Conservation (phyloP, 2,113 vertebrate genomes). For the Apteryx owenii region DNA sequence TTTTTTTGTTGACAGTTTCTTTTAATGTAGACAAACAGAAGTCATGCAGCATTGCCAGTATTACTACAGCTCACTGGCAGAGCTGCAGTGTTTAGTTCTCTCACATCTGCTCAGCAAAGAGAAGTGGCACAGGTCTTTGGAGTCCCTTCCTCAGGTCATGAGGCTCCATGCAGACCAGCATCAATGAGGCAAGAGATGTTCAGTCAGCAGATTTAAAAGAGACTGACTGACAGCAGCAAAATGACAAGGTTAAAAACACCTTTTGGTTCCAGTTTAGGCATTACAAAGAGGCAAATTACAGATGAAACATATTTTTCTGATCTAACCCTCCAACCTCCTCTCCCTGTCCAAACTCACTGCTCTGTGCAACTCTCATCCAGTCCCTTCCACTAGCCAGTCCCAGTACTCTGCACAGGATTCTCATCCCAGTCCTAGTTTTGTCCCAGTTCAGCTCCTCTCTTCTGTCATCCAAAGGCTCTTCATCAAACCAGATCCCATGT, state of each 20-base stretch:
- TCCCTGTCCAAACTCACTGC: not conserved
- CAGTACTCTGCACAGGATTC: not conserved
- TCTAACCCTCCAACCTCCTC: not conserved
- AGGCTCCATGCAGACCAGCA: not conserved
- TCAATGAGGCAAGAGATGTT: not conserved
- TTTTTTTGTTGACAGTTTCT: not conserved
- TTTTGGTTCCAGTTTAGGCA: not conserved
- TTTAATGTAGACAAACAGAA: not conserved
- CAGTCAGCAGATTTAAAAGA: not conserved
- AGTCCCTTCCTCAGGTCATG: not conserved
- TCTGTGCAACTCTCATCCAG: not conserved
- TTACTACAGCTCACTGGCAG: not conserved
- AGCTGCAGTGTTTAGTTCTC: not conserved
- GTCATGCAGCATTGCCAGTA: not conserved
- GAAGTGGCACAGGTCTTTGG: not conserved
- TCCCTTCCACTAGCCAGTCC: not conserved
- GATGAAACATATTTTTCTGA: not conserved
- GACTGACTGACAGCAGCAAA: not conserved
- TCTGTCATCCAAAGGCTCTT: not conserved
- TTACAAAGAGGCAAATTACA: not conserved
- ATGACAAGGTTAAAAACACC: fast-evolving
- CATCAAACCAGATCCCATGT: not conserved
- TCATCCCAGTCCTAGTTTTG: not conserved
- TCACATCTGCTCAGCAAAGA: fast-evolving
- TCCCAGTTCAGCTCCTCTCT: not conserved